phyloP scores from a whole-genome alignment of 1,140 invertebrate species.

The Heliothis subflexa region DNA sequence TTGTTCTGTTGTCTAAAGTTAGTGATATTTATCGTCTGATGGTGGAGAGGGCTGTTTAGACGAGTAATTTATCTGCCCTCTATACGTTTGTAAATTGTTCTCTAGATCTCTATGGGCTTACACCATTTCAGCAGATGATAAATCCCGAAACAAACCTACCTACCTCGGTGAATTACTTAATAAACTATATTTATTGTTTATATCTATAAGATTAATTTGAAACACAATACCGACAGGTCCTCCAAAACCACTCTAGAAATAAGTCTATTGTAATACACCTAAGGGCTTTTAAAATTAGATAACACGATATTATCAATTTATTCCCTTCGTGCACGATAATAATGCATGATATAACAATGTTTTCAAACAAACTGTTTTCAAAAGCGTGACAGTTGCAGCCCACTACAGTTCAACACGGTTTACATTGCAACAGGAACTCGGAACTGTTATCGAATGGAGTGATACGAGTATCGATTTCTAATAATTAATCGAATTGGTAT shows the following conservation, averaged over 20 bases:
- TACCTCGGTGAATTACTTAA: no score
- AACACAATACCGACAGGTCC: no score
- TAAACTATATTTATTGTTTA: no score
- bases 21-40: not conserved
- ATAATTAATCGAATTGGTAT: not conserved
- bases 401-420: not conserved
- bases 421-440: not conserved
- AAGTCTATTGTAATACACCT: no score
- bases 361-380: slow-evolving; percentile 18
- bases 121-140: no score
- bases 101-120: no score
- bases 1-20: not conserved
- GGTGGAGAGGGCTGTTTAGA: no score
- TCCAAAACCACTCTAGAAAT: no score
- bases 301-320: slow-evolving; percentile 27
- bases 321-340: slow-evolving; percentile 16
- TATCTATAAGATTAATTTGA: no score
- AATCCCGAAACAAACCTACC: no score
- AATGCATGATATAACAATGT: slow-evolving; percentile 26
- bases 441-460: not conserved
- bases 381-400: slow-evolving; percentile 31
- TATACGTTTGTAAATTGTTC: no score
- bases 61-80: no score
- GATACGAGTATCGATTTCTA: not conserved
- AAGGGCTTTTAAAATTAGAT: not conserved